These are phyloP conservation scores for Oryzias javanicus DNA, from an alignment of 2,113 vertebrate species.

Conservation along the genomic window DNA sequence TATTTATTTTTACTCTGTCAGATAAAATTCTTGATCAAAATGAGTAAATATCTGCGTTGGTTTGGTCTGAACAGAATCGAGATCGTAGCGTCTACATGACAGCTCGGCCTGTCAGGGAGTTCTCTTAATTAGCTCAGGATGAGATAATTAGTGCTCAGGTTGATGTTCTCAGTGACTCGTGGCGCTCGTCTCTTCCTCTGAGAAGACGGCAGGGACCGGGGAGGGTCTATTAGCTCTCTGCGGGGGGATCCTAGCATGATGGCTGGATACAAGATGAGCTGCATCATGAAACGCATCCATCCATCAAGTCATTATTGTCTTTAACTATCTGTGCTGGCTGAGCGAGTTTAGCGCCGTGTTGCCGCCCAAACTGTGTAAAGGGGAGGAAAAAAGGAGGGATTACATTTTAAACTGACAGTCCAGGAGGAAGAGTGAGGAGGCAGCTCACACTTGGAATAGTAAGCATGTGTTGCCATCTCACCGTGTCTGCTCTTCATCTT, in stretches of 20 bases:
- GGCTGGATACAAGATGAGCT: constrained; percentile 18
- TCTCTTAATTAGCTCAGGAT: constrained; percentile 37
- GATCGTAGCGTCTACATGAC: constrained; percentile 27
- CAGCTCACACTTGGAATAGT: constrained; percentile 56
- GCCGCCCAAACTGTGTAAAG: constrained; percentile 16
- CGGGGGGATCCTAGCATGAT: not conserved
- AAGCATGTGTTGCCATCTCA: constrained; percentile 33
- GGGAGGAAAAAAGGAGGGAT: constrained; percentile 20
- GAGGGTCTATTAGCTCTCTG: constrained; percentile 19
- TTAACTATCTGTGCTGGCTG: constrained; percentile 56
- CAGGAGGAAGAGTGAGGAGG: constrained; percentile 51
- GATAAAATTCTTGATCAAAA: too few species aligned
- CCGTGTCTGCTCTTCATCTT: constrained; percentile 33
- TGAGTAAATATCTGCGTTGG: too few species aligned
- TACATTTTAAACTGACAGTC: constrained; percentile 51
- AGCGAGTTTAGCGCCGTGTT: constrained; percentile 32
- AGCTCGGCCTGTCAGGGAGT: constrained; percentile 28
- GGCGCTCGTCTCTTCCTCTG: constrained; percentile 5
- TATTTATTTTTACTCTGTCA: too few species aligned
- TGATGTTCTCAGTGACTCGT: constrained; percentile 28
- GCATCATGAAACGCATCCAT: constrained; percentile 54
- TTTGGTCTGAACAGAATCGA: constrained; percentile 2
- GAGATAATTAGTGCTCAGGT: constrained; percentile 14
- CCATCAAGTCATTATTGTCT: constrained; percentile 54
- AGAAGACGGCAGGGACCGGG: constrained; percentile 24